Evolutionary conservation across 2,113 vertebrate species (phyloP).

Genomic region (Rhodinocichla rosea): DNA sequence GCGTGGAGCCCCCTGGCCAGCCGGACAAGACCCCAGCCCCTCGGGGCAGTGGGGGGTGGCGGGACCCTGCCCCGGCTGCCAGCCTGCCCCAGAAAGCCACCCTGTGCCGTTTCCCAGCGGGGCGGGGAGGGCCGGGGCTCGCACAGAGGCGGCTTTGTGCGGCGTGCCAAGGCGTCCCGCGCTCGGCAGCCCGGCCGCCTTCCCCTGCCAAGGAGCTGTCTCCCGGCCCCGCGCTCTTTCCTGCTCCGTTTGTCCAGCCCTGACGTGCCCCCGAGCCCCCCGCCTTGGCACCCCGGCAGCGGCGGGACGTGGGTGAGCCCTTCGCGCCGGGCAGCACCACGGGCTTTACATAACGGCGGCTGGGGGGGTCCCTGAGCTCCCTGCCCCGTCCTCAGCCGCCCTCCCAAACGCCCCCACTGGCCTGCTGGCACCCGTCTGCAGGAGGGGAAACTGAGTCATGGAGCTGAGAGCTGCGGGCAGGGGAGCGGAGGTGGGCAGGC

Average conservation of each 20-base stretch:
- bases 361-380: background rate
- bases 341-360: background rate
- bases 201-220: slow-evolving; percentile 69
- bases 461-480: background rate
- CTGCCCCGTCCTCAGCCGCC: background rate
- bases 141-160: slow-evolving; percentile 76
- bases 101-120: slow-evolving; percentile 59
- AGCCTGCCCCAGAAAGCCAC: slow-evolving; percentile 66
- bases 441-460: background rate
- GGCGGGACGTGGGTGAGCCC: background rate
- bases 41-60: background rate
- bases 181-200: slow-evolving; percentile 63
- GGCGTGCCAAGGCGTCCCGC: slow-evolving; percentile 68
- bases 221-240: slow-evolving; percentile 31
- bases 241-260: slow-evolving; percentile 35
- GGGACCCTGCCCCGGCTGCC: slow-evolving; percentile 2
- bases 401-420: background rate
- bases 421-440: rapidly evolving
- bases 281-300: background rate
- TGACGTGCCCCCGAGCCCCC: slow-evolving; percentile 23
- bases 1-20: background rate
- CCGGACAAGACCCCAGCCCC: background rate
- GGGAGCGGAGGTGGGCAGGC: background rate
- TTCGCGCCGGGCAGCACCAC: background rate
- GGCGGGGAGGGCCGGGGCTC: slow-evolving; percentile 27